Evolutionary conservation across 2,797 vertebrate genomes (phyloP).

Genomic region (Lycodopsis pacificus): DNA sequence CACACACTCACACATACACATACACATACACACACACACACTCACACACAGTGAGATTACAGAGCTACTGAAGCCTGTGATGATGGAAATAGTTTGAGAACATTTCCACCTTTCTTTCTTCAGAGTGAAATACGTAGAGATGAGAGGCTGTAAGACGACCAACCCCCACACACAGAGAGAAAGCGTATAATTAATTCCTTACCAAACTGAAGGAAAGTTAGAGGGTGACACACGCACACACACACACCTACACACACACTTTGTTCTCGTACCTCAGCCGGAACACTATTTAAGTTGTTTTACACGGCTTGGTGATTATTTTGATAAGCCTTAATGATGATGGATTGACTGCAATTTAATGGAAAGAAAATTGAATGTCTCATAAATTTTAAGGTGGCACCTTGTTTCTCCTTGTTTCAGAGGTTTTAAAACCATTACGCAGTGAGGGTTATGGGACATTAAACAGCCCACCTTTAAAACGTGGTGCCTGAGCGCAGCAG

Average conservation of each 20-base stretch:
- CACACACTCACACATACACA: too few species aligned
- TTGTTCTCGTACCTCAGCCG: background rate
- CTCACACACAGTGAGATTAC: background rate
- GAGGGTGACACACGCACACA: slow-evolving; percentile 11
- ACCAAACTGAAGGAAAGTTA: background rate
- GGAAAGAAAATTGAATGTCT: slow-evolving; percentile 63
- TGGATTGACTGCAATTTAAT: slow-evolving; percentile 67
- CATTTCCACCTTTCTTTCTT: background rate
- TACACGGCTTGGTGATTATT: slow-evolving; percentile 69
- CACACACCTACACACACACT: slow-evolving; percentile 23
- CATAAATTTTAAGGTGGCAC: slow-evolving; percentile 73
- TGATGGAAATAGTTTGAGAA: slow-evolving; percentile 1
- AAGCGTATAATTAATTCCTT: slow-evolving; percentile 2
- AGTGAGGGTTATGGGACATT: slow-evolving; percentile 55
- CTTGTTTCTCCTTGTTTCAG: slow-evolving; percentile 58
- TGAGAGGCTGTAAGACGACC: background rate
- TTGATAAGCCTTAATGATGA: slow-evolving; percentile 71
- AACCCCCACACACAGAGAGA: background rate
- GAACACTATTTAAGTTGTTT: slow-evolving; percentile 52
- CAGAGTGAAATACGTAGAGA: background rate
- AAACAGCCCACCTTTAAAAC: slow-evolving; percentile 67
- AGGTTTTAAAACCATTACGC: slow-evolving; percentile 59
- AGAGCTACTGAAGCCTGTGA: background rate
- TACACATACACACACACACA: too few species aligned
- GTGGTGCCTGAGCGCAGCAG: slow-evolving; percentile 10